Conservation (phyloP, 2,888 invertebrate species). For the Aelia acuminata region DNA sequence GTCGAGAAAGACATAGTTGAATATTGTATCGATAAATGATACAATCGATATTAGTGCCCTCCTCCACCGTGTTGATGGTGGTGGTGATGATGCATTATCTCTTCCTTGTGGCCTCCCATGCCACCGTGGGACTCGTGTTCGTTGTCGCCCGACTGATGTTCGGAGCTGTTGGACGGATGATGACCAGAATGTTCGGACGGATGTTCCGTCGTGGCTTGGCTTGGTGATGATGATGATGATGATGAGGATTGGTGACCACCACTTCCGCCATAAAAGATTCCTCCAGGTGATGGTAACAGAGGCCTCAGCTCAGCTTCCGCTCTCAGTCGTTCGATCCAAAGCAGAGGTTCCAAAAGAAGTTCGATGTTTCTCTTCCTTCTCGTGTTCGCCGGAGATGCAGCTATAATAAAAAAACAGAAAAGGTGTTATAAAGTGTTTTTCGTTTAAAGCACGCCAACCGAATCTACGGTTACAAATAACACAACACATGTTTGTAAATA, state of each 20-base stretch:
- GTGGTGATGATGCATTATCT: neutral
- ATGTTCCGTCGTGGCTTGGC: neutral
- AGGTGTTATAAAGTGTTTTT: no score
- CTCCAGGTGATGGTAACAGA: neutral
- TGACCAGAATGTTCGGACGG: neutral
- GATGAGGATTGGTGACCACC: neutral
- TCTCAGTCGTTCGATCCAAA: conserved; percentile 49
- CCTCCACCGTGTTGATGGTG: neutral
- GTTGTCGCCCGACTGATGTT: neutral
- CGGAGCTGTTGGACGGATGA: neutral
- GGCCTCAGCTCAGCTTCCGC: conserved; percentile 6
- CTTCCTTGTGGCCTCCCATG: neutral
- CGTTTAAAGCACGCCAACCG: no score
- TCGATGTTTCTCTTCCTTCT: conserved; percentile 3
- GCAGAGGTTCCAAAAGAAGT: conserved; percentile 4
- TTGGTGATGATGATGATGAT: neutral
- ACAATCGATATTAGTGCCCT: neutral
- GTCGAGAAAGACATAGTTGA: no score
- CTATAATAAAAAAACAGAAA: no score
- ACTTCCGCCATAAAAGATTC: neutral
- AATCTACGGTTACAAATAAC: no score
- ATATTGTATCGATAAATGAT: no score
- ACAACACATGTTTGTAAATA: no score
- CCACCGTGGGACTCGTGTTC: neutral
- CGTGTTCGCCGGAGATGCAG: neutral